These are phyloP conservation scores for Marasmarcha lunaedactyla DNA, from an alignment of 2,888 invertebrate genomes.

Conservation along the genomic window DNA sequence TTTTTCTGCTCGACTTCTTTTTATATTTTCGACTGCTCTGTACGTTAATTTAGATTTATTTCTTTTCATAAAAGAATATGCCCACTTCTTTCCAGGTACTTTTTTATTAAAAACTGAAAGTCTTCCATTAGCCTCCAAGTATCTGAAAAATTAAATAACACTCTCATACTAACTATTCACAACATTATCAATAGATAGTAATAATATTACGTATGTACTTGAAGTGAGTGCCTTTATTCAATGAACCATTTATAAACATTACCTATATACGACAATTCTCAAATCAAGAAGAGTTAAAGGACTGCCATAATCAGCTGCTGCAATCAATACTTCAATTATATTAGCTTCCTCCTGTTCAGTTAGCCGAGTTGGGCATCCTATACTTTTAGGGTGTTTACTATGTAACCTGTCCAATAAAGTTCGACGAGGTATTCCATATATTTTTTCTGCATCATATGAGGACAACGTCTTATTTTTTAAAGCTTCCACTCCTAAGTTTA, in stretches of 20 bases:
- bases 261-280: constrained; percentile 7
- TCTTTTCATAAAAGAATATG: constrained; percentile 11
- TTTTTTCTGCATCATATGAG: constrained; percentile 16
- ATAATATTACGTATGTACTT: too few relatives aligned
- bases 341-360: constrained; percentile 11
- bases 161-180: too few relatives aligned
- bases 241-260: too few relatives aligned
- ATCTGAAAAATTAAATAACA: too few relatives aligned
- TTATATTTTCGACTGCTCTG: constrained; percentile 14
- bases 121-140: constrained; percentile 3
- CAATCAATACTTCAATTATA: constrained; percentile 12
- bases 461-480: constrained; percentile 11
- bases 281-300: constrained; percentile 7
- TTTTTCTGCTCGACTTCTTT: constrained; percentile 10
- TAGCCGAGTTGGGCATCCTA: constrained; percentile 7
- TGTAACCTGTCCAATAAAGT: constrained; percentile 15
- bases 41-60: constrained; percentile 10
- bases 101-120: constrained; percentile 11
- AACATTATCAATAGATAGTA: too few relatives aligned
- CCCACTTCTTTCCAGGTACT: constrained; percentile 13
- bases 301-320: constrained; percentile 7
- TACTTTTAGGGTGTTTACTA: constrained; percentile 5
- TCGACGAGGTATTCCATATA: constrained; percentile 16
- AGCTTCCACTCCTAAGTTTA: too few relatives aligned
- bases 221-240: too few relatives aligned